Evolutionary conservation across 2,113 vertebrate species (phyloP), one percentile per base, ranked within the genome.

Genomic region (Oreotrochilus melanogaster): DNA sequence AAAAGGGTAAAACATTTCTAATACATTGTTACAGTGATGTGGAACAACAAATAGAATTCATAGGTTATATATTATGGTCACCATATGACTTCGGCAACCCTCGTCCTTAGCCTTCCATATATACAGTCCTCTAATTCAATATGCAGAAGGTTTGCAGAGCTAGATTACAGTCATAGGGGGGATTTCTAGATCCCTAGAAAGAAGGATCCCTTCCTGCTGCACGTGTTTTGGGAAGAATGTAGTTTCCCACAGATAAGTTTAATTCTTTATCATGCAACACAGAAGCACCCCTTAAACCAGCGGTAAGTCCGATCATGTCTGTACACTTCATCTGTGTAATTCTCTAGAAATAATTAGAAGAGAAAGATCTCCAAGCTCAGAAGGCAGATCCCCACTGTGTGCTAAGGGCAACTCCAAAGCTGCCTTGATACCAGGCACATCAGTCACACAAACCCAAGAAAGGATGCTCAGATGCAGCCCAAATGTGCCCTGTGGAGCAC

Each of bases 291-390:
- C 75, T 94, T 51, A 86, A 86, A 91, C 51, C 78, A 51, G 27
- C 42, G 45, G 78, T 76, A 54, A 79, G 24, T 80, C 71, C 79
- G 83, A 90, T 72, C 66, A 64, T 4, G n/a, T 71, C 78, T 58
- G 39, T 70, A 88, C 60, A 74, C 47, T 89, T 94, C 47, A 88
- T 73, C 74, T 76, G 78, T 88, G 82, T 90, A 84, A 94, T 92
- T 94, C 60, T 90, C 56, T 86, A 94, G 64, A 94, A 95, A 93
- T 94, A 96, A 95, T 92, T 91, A 87, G 85, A 96, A 93, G 58
- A 89, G 94, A 94, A 89, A 53, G 71, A 92, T 93, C 94, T 88
- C 43, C 78, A 80, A 60, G 54, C 60, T 88, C 82, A 39, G 60
- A 78, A 88, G 88, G 75, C 74, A 50, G 48, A 85, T 72, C 53